Conservation (phyloP, 2,888 invertebrate genomes). For the Drosophila algonquin region DNA sequence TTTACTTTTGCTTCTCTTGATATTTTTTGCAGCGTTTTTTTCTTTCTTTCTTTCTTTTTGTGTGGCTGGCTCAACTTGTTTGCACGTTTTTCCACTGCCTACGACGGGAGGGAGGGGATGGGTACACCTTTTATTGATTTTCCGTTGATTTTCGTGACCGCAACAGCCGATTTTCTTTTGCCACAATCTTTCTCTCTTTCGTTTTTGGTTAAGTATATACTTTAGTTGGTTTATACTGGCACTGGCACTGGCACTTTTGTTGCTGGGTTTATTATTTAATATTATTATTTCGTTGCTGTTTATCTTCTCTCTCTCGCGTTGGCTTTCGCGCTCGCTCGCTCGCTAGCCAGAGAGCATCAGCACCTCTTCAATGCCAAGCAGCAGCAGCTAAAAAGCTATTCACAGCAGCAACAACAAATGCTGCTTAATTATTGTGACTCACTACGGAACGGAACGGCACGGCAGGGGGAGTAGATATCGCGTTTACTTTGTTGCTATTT, state of each 20-base stretch:
- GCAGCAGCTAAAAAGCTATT: constrained; percentile 46
- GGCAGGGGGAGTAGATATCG: constrained; percentile 8
- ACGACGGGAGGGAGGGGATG: constrained; percentile 3
- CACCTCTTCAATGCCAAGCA: constrained; percentile 71
- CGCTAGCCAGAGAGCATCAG: constrained; percentile 1
- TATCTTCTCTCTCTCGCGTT: constrained; percentile 25
- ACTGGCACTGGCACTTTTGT: constrained; percentile 34
- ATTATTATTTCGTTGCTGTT: constrained; percentile 48
- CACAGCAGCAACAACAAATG: constrained; percentile 45
- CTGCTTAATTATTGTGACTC: constrained; percentile 30
- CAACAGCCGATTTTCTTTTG: constrained; percentile 21
- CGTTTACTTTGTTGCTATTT: background rate
- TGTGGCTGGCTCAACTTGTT: constrained; percentile 68
- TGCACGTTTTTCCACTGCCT: constrained; percentile 57
- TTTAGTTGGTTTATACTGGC: constrained; percentile 23
- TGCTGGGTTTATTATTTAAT: constrained; percentile 51
- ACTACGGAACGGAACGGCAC: background rate
- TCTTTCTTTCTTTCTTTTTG: constrained; percentile 17
- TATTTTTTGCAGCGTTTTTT: constrained; percentile 49
- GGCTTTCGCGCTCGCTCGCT: constrained; percentile 18
- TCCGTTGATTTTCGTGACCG: constrained; percentile 48
- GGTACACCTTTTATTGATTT: constrained; percentile 70
- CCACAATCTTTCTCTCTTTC: constrained; percentile 41
- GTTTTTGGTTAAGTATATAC: constrained; percentile 28
- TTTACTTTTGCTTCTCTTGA: constrained; percentile 22